Conservation (phyloP, 1,140 invertebrate species). For the Drosophila serrata region DNA sequence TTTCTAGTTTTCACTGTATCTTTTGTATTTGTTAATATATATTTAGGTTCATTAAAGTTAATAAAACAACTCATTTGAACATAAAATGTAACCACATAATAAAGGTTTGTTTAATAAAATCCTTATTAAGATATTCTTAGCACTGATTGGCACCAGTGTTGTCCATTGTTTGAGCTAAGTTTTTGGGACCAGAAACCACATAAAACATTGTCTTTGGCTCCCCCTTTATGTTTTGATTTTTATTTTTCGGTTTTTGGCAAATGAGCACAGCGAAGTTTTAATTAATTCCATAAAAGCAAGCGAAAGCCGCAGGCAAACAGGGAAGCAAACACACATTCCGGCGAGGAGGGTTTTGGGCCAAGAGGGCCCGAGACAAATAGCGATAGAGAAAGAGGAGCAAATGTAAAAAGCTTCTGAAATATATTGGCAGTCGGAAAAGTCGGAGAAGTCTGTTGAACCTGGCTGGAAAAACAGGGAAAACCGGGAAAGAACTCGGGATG, state of each 20-base stretch:
- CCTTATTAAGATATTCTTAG: slow-evolving; percentile 14
- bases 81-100: not conserved
- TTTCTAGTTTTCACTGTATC: too few relatives aligned
- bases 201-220: slow-evolving; percentile 39
- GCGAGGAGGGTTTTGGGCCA: slow-evolving; percentile 14
- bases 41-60: slow-evolving; percentile 7
- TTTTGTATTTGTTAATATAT: not conserved
- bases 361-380: slow-evolving; percentile 10
- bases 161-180: slow-evolving; percentile 47
- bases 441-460: slow-evolving; percentile 68
- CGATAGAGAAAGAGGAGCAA: slow-evolving; percentile 30
- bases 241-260: slow-evolving; percentile 39
- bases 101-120: slow-evolving; percentile 1
- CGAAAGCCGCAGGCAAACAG: slow-evolving; percentile 75
- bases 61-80: not conserved
- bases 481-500: not conserved
- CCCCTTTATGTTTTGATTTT: slow-evolving; percentile 40
- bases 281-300: slow-evolving; percentile 82
- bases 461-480: slow-evolving; percentile 30
- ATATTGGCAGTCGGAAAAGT: slow-evolving; percentile 73
- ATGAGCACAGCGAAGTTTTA: slow-evolving; percentile 73
- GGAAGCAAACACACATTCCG: slow-evolving; percentile 44
- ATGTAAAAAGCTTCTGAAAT: slow-evolving; percentile 68
- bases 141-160: slow-evolving; percentile 38
- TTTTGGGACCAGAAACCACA: slow-evolving; percentile 37